Base-by-base conservation (phyloP, 2,888 invertebrate species). In the Monoplex corrugatus region DNA sequence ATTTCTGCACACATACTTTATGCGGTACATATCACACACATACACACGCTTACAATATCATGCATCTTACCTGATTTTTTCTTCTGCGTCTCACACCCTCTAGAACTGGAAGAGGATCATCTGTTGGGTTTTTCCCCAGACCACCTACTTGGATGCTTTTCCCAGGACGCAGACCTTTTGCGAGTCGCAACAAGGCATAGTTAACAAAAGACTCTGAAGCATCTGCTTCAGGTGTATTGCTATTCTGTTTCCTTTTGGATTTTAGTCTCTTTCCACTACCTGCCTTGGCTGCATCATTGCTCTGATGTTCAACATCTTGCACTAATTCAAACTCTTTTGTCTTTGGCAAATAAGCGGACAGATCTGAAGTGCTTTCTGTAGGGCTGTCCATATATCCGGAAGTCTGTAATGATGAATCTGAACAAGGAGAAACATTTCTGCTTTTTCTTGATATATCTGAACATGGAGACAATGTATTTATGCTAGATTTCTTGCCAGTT, bases 121-220 rank as follows among this genome's bases (percentile, higher is more conserved):
- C 80, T 38, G 80, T 87, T 23, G 87, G 87, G 63, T 87, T 87
- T 40, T 87, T 87, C 28, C 87, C 87, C 63, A 87, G 63, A 82
- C 87, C 87, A 35, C 63, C 87, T 2, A 87, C 87, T 13, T 87
- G 57, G 38, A 87, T 87, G 80, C 43, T 43, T 28, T 57, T 80
- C 28, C 80, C 57, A 13, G 87, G 87, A 78, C 87, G 87, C 82
- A 87, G 87, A 3, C 87, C 87, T 63, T 87, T 87, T 2, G 87
- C 75, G 57, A 87, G 57, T 32, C 87, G 80, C 57, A 87, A 23
- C 82, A 87, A 32, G 2, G 87, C 87, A 44, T 57, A 84, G 50
- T 84, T 57, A 2, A 45, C 83, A 45, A 32, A 32, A 16, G 84
- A 38, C 6, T 50, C 35, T 32, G 35, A n/a, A 19, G 2, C 32